Conservation (phyloP, 1,140 invertebrate species). For the Linepithema humile region DNA sequence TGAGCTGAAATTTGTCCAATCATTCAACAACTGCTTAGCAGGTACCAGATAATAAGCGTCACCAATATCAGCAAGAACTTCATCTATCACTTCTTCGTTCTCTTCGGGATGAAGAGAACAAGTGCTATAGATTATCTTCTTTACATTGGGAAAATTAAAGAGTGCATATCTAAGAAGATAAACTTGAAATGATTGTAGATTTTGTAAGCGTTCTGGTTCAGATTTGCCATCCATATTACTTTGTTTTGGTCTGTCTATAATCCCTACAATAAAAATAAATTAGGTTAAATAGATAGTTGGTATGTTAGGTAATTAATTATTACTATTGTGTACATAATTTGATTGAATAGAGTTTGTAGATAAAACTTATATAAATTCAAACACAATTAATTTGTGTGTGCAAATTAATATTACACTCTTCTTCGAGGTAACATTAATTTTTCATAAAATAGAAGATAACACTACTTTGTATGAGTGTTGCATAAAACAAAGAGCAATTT, state of each 20-base stretch:
- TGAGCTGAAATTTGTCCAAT: constrained; percentile 89
- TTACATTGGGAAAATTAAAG: constrained; percentile 91
- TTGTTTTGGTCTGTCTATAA: constrained; percentile 85
- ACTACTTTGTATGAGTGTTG: no score
- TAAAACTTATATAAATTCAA: no score
- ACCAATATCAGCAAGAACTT: constrained; percentile 85
- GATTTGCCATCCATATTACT: constrained; percentile 77
- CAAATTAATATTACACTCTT: no score
- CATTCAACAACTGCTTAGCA: constrained; percentile 85
- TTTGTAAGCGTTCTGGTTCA: constrained; percentile 85
- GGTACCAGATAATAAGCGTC: constrained; percentile 87
- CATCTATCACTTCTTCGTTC: constrained; percentile 95
- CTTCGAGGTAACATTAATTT: no score
- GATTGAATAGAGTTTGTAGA: no score
- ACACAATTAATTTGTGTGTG: no score
- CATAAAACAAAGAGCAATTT: no score
- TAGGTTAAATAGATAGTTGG: no score
- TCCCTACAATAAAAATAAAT: constrained; percentile 82
- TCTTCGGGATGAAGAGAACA: constrained; percentile 96
- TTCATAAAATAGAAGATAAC: no score
- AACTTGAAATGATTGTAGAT: constrained; percentile 92
- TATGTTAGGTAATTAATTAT: no score
- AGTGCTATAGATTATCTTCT: constrained; percentile 96
- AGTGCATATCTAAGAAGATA: constrained; percentile 94
- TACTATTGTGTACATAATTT: no score